Conservation (phyloP, 2,888 invertebrate genomes). For the Anoplius nigerrimus region DNA sequence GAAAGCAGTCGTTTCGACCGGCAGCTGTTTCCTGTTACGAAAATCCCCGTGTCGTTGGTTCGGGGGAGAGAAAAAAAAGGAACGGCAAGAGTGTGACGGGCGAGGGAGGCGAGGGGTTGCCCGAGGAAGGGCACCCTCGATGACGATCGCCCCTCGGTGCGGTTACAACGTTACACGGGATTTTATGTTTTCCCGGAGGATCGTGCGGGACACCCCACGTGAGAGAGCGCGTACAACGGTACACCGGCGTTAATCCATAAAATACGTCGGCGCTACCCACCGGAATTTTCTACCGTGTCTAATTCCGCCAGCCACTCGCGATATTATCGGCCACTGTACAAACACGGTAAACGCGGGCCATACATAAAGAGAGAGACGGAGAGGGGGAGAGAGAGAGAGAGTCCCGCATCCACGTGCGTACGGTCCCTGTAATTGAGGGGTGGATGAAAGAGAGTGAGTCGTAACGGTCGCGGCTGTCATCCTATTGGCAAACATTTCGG, state of each 20-base stretch:
- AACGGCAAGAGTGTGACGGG: slow-evolving; percentile 22
- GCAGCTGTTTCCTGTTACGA: slow-evolving; percentile 69
- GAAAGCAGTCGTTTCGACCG: slow-evolving; percentile 48
- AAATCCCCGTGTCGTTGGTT: slow-evolving; percentile 29
- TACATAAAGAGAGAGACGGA: too few species aligned
- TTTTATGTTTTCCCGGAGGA: slow-evolving; percentile 30
- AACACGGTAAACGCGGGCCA: too few species aligned
- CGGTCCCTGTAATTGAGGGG: neutral
- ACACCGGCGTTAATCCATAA: slow-evolving; percentile 41
- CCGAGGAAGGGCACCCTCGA: slow-evolving; percentile 12
- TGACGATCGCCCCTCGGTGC: slow-evolving; percentile 18
- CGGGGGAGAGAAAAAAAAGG: slow-evolving; percentile 13
- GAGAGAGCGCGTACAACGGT: slow-evolving; percentile 11
- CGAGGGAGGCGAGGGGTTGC: slow-evolving; percentile 7
- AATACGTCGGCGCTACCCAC: slow-evolving; percentile 33
- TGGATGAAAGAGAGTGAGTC: neutral
- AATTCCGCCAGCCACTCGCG: slow-evolving; percentile 49
- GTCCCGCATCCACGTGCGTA: neutral
- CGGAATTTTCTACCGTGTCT: slow-evolving; percentile 47
- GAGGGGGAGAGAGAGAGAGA: neutral
- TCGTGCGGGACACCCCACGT: slow-evolving; percentile 17
- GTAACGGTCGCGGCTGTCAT: neutral
- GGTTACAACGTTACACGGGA: slow-evolving; percentile 45
- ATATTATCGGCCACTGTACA: neutral
- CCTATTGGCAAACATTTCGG: slow-evolving; percentile 17